These are phyloP conservation scores for Drosophila saltans DNA, from an alignment of 1,140 invertebrate genomes.

Conservation along the genomic window DNA sequence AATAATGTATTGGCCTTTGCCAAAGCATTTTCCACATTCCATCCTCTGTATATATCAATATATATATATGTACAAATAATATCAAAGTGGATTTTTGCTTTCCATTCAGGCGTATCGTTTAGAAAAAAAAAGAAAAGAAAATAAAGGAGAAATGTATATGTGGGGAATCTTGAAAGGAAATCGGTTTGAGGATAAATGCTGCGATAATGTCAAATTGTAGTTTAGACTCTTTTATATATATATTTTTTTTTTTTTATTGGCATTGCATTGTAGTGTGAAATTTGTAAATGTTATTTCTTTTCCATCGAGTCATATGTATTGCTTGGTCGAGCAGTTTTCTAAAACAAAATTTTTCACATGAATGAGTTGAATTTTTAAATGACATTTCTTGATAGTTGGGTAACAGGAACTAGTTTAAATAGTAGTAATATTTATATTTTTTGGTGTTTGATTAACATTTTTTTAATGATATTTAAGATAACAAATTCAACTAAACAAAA, in stretches of 20 bases:
- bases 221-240: constrained; percentile 33
- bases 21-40: constrained; percentile 25
- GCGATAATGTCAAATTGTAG: constrained; percentile 49
- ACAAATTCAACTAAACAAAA: no score
- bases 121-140: no score
- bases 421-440: neutral
- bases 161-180: constrained; percentile 24
- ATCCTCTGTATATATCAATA: neutral
- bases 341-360: constrained; percentile 37
- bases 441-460: no score
- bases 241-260: constrained; percentile 35
- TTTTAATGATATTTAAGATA: no score
- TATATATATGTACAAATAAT: constrained; percentile 55
- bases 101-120: constrained; percentile 43
- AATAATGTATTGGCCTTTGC: constrained; percentile 63
- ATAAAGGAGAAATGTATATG: constrained; percentile 5
- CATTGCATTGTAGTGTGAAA: constrained; percentile 60
- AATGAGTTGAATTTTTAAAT: neutral
- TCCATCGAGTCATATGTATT: neutral
- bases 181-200: constrained; percentile 5
- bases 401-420: no score
- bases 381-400: neutral
- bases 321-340: neutral
- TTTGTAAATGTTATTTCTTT: constrained; percentile 43
- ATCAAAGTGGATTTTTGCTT: constrained; percentile 65